Base-by-base conservation (phyloP, 2,113 vertebrate genomes). In the Nothobranchius furzeri region DNA sequence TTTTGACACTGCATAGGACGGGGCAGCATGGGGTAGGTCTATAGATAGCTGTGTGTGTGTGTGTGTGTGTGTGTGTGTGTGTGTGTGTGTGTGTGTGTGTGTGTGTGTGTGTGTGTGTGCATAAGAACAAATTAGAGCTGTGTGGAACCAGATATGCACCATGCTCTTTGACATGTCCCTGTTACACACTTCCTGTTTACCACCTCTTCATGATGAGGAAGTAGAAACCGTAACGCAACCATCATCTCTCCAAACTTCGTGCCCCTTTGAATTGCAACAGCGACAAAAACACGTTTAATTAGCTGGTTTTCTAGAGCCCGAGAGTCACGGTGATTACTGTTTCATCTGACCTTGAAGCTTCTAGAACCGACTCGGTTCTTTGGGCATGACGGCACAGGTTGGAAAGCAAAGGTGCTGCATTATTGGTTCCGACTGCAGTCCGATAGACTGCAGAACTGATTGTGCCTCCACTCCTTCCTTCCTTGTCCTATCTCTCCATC, bases 1-100 rank as follows among this genome's bases (percentile, higher is more conserved):
- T 91, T 90, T 89, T 92, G 88, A 89, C 87, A 89, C 79, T 68
- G 69, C 81, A 86, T 85, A 88, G 86, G 75, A 81, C 68, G 76
- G 85, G 76, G 85, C 85, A 83, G 88, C 88, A 87, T 86, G 87
- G 85, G 89, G 84, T 85, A 58, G 52, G 85, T 60, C 71, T 90
- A 87, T 89, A 88, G 85, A 86, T 81, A 85, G 80, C 55, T 30
- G 30, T 30, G 30, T 30, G 30, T 30, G 30, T 30, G 30, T 30
- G 30, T 30, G 42, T 47, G 57, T 67, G 69, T 48, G 60, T 51
- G 51, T 14, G 25, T 65, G 57, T 36, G 54, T 74, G 68, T 65
- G 42, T 30, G 30, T 30, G 30, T 30, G 69, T 72, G 15, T 62
- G 68, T 64, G 57, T 65, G 46, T 0, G 2, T 30, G 62, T 47